Percentiles rank a stretch among this genome's conserved stretches.
Conservation (phyloP, 2,888 invertebrate species). For the Choristoneura rosaceana region DNA sequence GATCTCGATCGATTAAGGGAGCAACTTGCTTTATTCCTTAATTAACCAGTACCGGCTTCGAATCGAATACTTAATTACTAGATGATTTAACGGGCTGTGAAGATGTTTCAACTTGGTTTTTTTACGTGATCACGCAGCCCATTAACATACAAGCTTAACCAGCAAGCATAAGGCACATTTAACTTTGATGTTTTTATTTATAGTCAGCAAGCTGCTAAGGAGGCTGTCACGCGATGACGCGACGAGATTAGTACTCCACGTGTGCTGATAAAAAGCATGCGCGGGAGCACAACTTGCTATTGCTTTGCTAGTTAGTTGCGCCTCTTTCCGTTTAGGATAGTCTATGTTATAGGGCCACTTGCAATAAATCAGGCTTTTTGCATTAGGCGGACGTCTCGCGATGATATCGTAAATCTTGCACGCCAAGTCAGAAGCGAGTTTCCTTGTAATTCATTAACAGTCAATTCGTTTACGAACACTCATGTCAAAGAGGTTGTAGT, state of each 20-base stretch:
- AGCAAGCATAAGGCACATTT: background rate
- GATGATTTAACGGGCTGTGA: slow-evolving; percentile 1
- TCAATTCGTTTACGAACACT: slow-evolving; percentile 19
- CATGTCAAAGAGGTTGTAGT: slow-evolving; percentile 25
- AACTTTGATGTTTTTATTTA: background rate
- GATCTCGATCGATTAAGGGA: background rate
- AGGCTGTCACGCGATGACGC: slow-evolving; percentile 47
- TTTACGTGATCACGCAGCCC: slow-evolving; percentile 7
- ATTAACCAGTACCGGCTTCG: background rate
- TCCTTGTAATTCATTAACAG: slow-evolving; percentile 21
- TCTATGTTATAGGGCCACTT: background rate
- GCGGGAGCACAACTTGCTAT: background rate
- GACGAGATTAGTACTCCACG: slow-evolving; percentile 66
- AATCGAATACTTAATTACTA: background rate
- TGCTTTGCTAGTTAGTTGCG: background rate
- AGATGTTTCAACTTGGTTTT: background rate
- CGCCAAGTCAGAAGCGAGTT: background rate
- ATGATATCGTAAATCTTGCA: background rate
- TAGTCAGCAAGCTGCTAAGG: background rate
- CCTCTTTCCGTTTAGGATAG: background rate
- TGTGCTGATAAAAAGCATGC: slow-evolving; percentile 61
- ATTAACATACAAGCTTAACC: slow-evolving; percentile 19
- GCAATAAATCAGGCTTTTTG: background rate
- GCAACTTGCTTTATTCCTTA: background rate
- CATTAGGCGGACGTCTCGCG: background rate